Evolutionary conservation across 2,888 invertebrate genomes (phyloP).

Genomic region (Argynnis bischoffii): DNA sequence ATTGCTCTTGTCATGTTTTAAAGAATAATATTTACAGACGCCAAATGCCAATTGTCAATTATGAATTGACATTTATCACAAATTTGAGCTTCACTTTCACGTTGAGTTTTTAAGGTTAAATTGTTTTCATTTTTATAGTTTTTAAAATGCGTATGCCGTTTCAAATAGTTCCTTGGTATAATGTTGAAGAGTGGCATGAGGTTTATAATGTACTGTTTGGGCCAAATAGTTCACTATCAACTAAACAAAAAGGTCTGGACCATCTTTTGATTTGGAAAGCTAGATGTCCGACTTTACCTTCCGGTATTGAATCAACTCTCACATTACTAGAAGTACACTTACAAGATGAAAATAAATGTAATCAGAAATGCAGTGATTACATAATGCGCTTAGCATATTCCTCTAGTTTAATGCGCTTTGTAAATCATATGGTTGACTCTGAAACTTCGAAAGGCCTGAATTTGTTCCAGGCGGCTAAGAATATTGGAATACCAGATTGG

Average conservation of each 20-base stretch:
- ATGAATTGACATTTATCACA: too few relatives aligned
- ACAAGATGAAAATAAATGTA: conserved; percentile 55
- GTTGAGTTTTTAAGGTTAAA: too few relatives aligned
- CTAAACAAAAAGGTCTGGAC: conserved; percentile 69
- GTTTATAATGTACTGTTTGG: conserved; percentile 75
- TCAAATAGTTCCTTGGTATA: conserved; percentile 72
- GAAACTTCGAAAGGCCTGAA: conserved; percentile 78
- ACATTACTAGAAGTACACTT: conserved; percentile 79
- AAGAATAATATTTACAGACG: too few relatives aligned
- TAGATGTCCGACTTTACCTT: conserved; percentile 79
- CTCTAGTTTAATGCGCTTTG: conserved; percentile 84
- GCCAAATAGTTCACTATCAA: conserved; percentile 47
- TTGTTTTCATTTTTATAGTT: too few relatives aligned
- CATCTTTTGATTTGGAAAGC: conserved; percentile 82
- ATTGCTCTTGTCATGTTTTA: too few relatives aligned
- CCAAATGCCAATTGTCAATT: too few relatives aligned
- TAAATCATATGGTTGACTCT: conserved; percentile 84
- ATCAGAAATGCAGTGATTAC: conserved; percentile 59
- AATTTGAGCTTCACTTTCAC: too few relatives aligned
- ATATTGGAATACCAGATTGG: conserved; percentile 89
- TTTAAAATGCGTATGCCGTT: conserved; percentile 56
- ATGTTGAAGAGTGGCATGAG: conserved; percentile 77
- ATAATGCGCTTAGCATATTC: conserved; percentile 83
- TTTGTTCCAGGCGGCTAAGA: conserved; percentile 82
- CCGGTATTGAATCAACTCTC: conserved; percentile 84